Evolutionary conservation across 2,888 invertebrate species (phyloP).

Genomic region (Anoplius nigerrimus): DNA sequence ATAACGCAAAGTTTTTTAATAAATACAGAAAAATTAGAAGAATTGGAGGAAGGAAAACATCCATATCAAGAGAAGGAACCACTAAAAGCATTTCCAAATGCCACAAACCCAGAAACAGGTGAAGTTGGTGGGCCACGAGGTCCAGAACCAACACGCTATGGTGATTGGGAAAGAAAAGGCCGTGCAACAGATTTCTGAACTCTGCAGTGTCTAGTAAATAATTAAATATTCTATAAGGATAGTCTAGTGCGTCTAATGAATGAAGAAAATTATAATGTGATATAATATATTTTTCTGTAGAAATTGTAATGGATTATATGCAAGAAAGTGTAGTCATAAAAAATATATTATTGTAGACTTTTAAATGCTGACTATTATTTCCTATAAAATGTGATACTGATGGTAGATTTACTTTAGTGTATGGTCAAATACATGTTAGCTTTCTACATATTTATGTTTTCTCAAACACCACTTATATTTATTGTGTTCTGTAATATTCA

Average conservation of each 20-base stretch:
- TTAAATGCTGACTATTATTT: too few relatives aligned
- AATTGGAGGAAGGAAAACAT: conserved; percentile 82
- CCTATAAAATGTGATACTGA: too few relatives aligned
- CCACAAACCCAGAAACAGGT: conserved; percentile 93
- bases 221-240: not conserved
- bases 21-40: conserved; percentile 85
- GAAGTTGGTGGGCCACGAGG: conserved; percentile 97
- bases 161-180: conserved; percentile 99
- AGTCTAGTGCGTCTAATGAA: not conserved
- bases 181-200: conserved; percentile 95
- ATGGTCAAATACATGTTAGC: too few relatives aligned
- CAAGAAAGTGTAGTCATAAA: too few relatives aligned
- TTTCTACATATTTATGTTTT: too few relatives aligned
- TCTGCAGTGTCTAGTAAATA: not conserved
- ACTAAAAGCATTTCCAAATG: conserved; percentile 88
- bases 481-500: too few relatives aligned
- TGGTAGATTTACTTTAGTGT: too few relatives aligned
- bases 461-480: too few relatives aligned
- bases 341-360: too few relatives aligned
- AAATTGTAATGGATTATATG: too few relatives aligned
- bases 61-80: conserved; percentile 89
- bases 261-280: too few relatives aligned
- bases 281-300: too few relatives aligned
- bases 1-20: conserved; percentile 1
- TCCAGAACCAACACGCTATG: conserved; percentile 98